phyloP scores from a whole-genome alignment of 2,113 vertebrate genomes.

The Urocitellus parryii region DNA sequence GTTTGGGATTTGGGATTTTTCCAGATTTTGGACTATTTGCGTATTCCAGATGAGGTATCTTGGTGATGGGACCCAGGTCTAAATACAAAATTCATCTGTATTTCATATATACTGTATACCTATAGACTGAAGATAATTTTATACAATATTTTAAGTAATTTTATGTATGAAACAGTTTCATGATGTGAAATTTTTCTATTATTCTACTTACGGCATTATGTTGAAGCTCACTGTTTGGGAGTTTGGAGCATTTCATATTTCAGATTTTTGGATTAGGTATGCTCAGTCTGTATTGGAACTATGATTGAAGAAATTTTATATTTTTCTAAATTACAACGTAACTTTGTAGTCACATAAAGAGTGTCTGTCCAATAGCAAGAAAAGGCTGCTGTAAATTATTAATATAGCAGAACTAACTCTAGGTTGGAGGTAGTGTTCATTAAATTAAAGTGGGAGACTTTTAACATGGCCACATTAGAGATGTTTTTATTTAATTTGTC shows the following conservation, averaged over 20 bases:
- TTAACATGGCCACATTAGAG: background rate
- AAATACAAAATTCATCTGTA: too few relatives aligned
- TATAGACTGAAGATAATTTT: too few relatives aligned
- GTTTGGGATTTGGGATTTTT: background rate
- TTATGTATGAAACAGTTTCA: too few relatives aligned
- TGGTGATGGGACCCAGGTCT: too few relatives aligned
- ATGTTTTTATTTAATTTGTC: constrained; percentile 33
- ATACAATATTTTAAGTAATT: too few relatives aligned
- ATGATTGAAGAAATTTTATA: background rate
- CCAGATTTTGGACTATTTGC: too few relatives aligned
- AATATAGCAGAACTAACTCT: background rate
- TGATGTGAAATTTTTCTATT: background rate
- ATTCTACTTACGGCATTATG: background rate
- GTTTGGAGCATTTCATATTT: background rate
- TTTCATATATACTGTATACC: too few relatives aligned
- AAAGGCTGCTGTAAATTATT: background rate
- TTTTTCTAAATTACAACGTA: constrained; percentile 24
- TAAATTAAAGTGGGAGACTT: background rate
- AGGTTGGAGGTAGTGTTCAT: constrained; percentile 6
- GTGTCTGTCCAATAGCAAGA: background rate
- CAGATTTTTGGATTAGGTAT: background rate
- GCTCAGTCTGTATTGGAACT: background rate
- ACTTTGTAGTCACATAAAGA: background rate
- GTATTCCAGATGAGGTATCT: too few relatives aligned
- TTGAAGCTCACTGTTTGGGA: background rate